Conservation (phyloP, 2,888 invertebrate species). For the Chymomyza fuscimana region DNA sequence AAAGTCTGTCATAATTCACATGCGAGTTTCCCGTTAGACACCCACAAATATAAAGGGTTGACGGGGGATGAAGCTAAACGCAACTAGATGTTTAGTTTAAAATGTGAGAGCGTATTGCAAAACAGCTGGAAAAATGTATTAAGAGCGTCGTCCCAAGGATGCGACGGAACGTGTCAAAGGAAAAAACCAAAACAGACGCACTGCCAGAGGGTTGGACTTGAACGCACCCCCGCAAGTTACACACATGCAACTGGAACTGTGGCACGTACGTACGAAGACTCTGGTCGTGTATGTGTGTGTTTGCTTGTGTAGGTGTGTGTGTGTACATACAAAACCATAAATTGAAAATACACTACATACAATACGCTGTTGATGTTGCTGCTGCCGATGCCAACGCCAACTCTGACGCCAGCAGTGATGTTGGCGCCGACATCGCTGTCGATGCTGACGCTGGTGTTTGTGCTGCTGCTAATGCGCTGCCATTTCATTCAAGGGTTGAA, state of each 20-base stretch:
- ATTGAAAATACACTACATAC: constrained; percentile 62
- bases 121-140: constrained; percentile 64
- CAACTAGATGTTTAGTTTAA: constrained; percentile 61
- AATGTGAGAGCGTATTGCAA: constrained; percentile 21
- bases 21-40: constrained; percentile 39
- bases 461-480: constrained; percentile 15
- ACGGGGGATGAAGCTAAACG: background rate
- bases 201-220: constrained; percentile 9
- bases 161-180: constrained; percentile 33
- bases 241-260: constrained; percentile 5
- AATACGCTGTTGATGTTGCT: constrained; percentile 22
- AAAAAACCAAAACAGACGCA: constrained; percentile 42
- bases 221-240: constrained; percentile 12
- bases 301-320: constrained; percentile 18
- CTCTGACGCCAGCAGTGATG: constrained; percentile 16
- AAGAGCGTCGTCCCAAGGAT: constrained; percentile 40
- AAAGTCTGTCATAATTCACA: constrained; percentile 75
- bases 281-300: constrained; percentile 19
- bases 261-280: constrained; percentile 12
- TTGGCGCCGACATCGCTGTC: constrained; percentile 10
- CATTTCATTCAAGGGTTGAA: constrained; percentile 55
- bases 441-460: background rate
- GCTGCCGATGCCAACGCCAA: constrained; percentile 7
- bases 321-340: constrained; percentile 64
- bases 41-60: constrained; percentile 10